Percentiles rank a stretch among this genome's conserved stretches.
These are phyloP conservation scores for Gallirallus australis DNA, from an alignment of 2,797 vertebrate species.

Conservation along the genomic window DNA sequence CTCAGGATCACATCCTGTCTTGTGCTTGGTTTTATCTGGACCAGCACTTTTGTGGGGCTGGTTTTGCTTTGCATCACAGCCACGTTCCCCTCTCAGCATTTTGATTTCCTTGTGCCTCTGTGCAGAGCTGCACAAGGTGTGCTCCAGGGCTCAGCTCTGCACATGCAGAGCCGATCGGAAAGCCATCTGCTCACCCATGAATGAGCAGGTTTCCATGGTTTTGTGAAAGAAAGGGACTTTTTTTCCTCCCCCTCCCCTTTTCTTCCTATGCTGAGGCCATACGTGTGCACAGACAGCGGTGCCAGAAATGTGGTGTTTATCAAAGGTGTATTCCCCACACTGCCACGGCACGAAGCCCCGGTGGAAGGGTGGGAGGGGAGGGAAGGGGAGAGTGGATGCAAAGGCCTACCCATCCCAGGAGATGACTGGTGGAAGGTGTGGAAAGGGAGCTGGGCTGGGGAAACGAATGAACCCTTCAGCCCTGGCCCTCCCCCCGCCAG, in stretches of 20 bases:
- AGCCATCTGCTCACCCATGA: slow-evolving; percentile 5
- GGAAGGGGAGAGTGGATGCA: not conserved
- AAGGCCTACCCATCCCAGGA: not conserved
- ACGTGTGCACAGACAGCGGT: not conserved
- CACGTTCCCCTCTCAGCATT: not conserved
- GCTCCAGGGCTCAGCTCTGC: not conserved
- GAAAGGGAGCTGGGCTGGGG: slow-evolving; percentile 1
- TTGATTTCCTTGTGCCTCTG: not conserved
- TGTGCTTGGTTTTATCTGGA: not conserved
- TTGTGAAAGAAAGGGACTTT: not conserved
- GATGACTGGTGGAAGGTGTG: not conserved
- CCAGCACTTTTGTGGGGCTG: not conserved
- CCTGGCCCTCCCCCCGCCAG: not conserved
- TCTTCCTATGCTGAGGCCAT: not conserved
- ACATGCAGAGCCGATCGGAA: not conserved
- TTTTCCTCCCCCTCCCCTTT: too few relatives aligned
- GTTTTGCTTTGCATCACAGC: not conserved
- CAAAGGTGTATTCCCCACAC: not conserved
- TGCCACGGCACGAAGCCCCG: not conserved
- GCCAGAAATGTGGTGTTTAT: slow-evolving; percentile 7
- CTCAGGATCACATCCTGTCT: not conserved
- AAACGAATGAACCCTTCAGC: slow-evolving; percentile 4
- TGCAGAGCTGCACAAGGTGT: not conserved
- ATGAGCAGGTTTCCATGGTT: not conserved
- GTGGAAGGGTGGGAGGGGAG: not conserved